Conservation (phyloP, 1,140 invertebrate species). For the Solenopsis invicta region DNA sequence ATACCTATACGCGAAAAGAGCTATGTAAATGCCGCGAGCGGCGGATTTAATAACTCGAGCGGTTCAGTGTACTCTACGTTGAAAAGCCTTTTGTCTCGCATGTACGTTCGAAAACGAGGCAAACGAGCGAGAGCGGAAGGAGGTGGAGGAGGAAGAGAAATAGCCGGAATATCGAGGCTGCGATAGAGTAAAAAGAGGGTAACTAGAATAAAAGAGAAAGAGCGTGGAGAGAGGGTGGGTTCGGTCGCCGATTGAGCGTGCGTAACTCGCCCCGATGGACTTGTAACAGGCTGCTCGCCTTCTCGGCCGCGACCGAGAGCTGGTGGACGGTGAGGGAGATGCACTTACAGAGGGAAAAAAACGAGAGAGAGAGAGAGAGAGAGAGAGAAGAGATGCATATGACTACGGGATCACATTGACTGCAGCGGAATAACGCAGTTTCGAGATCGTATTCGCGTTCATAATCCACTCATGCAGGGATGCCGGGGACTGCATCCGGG, state of each 20-base stretch:
- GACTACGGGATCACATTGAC: conserved; percentile 81
- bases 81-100: conserved; percentile 53
- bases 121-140: neutral
- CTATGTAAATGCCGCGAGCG: conserved; percentile 29
- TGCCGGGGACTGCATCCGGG: conserved; percentile 76
- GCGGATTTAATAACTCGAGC: conserved; percentile 58
- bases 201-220: conserved; percentile 49
- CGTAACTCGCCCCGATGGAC: conserved; percentile 69
- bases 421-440: conserved; percentile 85
- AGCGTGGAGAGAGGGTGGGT: conserved; percentile 25
- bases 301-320: conserved; percentile 19
- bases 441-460: conserved; percentile 79
- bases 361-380: conserved; percentile 48
- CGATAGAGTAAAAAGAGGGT: conserved; percentile 47
- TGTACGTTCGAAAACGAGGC: conserved; percentile 54
- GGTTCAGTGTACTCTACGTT: conserved; percentile 39
- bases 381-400: conserved; percentile 73
- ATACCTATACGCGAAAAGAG: conserved; percentile 13
- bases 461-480: conserved; percentile 80
- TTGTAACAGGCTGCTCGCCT: conserved; percentile 27
- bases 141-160: neutral
- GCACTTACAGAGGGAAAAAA: conserved; percentile 26
- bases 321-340: conserved; percentile 27
- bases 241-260: conserved; percentile 70
- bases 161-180: conserved; percentile 27